Conservation (phyloP, 2,888 invertebrate species). For the Abscondita cerata region DNA sequence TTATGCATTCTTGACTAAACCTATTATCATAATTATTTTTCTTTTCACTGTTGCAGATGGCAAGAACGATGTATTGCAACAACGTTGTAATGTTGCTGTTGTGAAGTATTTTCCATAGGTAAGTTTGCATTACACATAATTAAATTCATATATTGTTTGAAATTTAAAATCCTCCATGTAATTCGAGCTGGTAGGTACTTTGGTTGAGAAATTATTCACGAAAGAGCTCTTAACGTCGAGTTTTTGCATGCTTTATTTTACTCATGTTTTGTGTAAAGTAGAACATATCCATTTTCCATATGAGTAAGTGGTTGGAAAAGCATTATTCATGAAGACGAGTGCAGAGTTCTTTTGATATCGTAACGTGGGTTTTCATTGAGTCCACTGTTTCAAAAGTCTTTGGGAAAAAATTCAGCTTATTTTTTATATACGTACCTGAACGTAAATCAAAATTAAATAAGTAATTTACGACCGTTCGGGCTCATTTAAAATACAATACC, state of each 20-base stretch:
- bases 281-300: slow-evolving; percentile 25
- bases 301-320: slow-evolving; percentile 26
- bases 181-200: not conserved
- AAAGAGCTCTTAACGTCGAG: slow-evolving; percentile 12
- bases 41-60: no score
- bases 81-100: no score
- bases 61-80: no score
- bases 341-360: slow-evolving; percentile 21
- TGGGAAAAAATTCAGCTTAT: not conserved
- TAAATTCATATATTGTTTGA: no score
- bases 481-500: slow-evolving; percentile 10
- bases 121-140: no score
- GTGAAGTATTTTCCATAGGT: no score
- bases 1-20: no score
- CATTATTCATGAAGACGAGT: slow-evolving; percentile 22
- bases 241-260: slow-evolving; percentile 9
- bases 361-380: slow-evolving; percentile 23
- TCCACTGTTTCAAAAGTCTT: not conserved
- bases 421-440: not conserved
- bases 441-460: slow-evolving; percentile 14
- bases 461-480: slow-evolving; percentile 10
- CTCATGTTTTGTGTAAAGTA: slow-evolving; percentile 11
- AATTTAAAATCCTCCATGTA: no score
- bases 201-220: not conserved
- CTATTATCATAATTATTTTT: no score